Evolutionary conservation across 2,113 vertebrate genomes (phyloP), one percentile per base, ranked within the genome.

Genomic region (Menura novaehollandiae): DNA sequence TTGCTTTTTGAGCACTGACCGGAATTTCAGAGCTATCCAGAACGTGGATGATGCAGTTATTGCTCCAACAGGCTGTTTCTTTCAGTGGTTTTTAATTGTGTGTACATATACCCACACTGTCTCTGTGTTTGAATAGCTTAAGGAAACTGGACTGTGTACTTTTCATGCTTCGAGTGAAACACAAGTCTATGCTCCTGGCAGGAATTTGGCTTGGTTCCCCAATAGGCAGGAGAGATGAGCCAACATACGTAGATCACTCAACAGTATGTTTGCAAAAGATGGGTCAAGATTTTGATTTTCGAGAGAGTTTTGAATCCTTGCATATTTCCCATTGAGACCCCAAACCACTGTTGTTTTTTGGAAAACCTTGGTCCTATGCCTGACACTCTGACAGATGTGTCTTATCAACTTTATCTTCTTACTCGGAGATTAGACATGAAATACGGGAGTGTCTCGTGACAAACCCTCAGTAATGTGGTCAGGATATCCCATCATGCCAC

Each of bases 191-290:
- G 77, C 41, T 91, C 64, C 74, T 91, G 80, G 88, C 92, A 94
- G 85, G 95, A 91, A 33, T 81, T 81, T 91, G 93, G 79, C 88
- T 88, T 68, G 7, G 60, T 74, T 96, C 63, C 79, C 41, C 28
- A 55, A 60, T 59, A 46, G 44, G 52, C 44, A 26, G 28, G 52
- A 74, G 43, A 77, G 46, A 74, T 33, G 39, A 86, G 64, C 63
- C 82, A 92, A 43, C 26, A 35, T 41, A 39, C 0, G 0, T 55
- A 41, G 33, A 35, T 84, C 35, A 77, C 47, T 93, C 72, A 86
- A 11, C 82, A 77, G 59, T 92, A 56, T 3, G 4, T 80, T 76
- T 86, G 55, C 13, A 53, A 43, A 62, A 80, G n/a, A 59, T 46
- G 0, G 3, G 37, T 77, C 46, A 89, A 67, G 60, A 78, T 62